Evolutionary conservation across 2,888 invertebrate species (phyloP).

Genomic region (Drosophila ustulata): DNA sequence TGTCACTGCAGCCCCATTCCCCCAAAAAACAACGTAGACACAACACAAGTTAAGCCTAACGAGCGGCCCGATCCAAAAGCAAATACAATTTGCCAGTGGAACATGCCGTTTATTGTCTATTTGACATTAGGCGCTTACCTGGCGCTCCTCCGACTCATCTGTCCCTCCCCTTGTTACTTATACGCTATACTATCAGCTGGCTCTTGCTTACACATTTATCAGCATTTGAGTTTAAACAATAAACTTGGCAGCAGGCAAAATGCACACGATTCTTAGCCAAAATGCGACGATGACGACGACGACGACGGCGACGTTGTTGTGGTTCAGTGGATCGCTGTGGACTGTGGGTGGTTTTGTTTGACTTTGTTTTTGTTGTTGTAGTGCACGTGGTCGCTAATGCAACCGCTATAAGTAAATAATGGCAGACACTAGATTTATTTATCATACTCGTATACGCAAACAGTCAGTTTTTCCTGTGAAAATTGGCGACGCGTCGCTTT

Average conservation of each 20-base stretch:
- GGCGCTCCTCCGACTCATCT: slow-evolving; percentile 49
- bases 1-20: slow-evolving; percentile 57
- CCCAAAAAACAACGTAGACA: neutral
- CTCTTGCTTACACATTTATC: slow-evolving; percentile 47
- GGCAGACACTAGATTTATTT: slow-evolving; percentile 61
- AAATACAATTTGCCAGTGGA: slow-evolving; percentile 56
- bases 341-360: slow-evolving; percentile 14
- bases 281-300: slow-evolving; percentile 39
- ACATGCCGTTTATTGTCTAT: slow-evolving; percentile 63
- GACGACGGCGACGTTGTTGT: slow-evolving; percentile 7
- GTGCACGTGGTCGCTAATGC: slow-evolving; percentile 68
- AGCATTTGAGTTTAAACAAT: slow-evolving; percentile 74
- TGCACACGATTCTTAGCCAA: slow-evolving; percentile 53
- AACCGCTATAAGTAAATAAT: slow-evolving; percentile 63
- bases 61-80: slow-evolving; percentile 44
- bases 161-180: neutral
- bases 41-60: slow-evolving; percentile 75
- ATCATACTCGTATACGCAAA: slow-evolving; percentile 27
- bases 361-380: slow-evolving; percentile 20
- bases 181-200: slow-evolving; percentile 41
- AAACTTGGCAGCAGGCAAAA: slow-evolving; percentile 53
- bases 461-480: slow-evolving; percentile 10
- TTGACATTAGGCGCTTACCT: slow-evolving; percentile 74
- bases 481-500: slow-evolving; percentile 23
- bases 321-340: slow-evolving; percentile 5